Conservation (phyloP, 2,888 invertebrate species). For the Cephus rjabovi region DNA sequence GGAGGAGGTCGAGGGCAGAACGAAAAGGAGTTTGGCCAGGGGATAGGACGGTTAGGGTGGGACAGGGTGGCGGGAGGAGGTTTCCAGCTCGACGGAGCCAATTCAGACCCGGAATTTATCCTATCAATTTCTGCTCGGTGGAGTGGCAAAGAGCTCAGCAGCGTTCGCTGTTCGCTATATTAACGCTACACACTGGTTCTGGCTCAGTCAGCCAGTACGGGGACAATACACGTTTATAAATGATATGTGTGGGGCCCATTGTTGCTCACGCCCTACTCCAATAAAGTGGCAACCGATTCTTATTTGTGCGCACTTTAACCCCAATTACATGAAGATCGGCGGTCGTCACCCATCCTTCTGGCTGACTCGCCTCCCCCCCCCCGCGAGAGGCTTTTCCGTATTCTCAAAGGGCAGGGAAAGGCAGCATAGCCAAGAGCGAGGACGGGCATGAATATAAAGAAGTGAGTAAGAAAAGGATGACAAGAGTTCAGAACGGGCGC, state of each 20-base stretch:
- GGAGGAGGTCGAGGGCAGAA: constrained; percentile 17
- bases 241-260: constrained; percentile 46
- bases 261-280: constrained; percentile 50
- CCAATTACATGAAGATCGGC: constrained; percentile 36
- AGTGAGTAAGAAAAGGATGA: neutral
- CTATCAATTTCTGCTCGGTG: constrained; percentile 75
- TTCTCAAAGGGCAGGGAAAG: neutral
- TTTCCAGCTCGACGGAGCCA: constrained; percentile 72
- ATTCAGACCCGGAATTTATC: constrained; percentile 75
- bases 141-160: constrained; percentile 72
- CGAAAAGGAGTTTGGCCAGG: constrained; percentile 22
- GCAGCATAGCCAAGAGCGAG: neutral
- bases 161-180: constrained; percentile 66
- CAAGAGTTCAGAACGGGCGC: neutral
- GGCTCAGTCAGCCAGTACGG: constrained; percentile 46
- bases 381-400: neutral
- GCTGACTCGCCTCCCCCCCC: neutral
- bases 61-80: constrained; percentile 45
- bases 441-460: neutral
- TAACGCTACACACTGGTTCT: constrained; percentile 62
- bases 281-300: constrained; percentile 48
- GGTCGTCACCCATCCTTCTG: neutral
- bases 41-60: constrained; percentile 26
- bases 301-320: constrained; percentile 50
- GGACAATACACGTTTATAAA: constrained; percentile 51